Evolutionary conservation across 2,888 invertebrate genomes (phyloP).

Genomic region (Amblyjoppa fuscipennis): DNA sequence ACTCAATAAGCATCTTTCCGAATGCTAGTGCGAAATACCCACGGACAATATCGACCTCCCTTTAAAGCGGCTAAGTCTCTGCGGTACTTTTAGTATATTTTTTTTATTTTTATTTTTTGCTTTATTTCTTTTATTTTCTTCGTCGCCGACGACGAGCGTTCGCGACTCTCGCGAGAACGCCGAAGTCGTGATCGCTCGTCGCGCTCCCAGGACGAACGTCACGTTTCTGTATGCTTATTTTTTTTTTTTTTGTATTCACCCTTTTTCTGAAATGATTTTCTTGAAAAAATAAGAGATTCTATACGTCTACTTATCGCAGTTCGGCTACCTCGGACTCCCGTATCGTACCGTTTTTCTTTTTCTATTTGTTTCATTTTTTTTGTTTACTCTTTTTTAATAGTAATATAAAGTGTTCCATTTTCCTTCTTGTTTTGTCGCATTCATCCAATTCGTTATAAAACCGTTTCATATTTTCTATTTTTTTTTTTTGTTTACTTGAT

Average conservation of each 20-base stretch:
- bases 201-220: constrained; percentile 54
- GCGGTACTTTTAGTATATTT: constrained; percentile 64
- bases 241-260: constrained; percentile 61
- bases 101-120: constrained; percentile 44
- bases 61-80: constrained; percentile 75
- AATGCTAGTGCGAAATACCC: constrained; percentile 12
- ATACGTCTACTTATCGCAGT: constrained; percentile 74
- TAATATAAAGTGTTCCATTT: constrained; percentile 49
- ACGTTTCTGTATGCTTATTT: constrained; percentile 64
- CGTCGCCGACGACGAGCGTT: constrained; percentile 36
- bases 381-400: too few relatives aligned
- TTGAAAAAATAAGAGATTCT: constrained; percentile 81
- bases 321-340: constrained; percentile 57
- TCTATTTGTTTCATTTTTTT: constrained; percentile 1
- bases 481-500: constrained; percentile 57
- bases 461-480: constrained; percentile 43
- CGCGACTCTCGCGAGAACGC: constrained; percentile 2
- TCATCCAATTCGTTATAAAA: constrained; percentile 23
- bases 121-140: constrained; percentile 63
- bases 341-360: constrained; percentile 31
- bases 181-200: background rate
- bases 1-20: constrained; percentile 22
- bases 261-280: constrained; percentile 74
- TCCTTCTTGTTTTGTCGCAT: constrained; percentile 55
- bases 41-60: constrained; percentile 66